phyloP scores from a whole-genome alignment of 2,113 vertebrate species.

The Campylomormyrus numenius region DNA sequence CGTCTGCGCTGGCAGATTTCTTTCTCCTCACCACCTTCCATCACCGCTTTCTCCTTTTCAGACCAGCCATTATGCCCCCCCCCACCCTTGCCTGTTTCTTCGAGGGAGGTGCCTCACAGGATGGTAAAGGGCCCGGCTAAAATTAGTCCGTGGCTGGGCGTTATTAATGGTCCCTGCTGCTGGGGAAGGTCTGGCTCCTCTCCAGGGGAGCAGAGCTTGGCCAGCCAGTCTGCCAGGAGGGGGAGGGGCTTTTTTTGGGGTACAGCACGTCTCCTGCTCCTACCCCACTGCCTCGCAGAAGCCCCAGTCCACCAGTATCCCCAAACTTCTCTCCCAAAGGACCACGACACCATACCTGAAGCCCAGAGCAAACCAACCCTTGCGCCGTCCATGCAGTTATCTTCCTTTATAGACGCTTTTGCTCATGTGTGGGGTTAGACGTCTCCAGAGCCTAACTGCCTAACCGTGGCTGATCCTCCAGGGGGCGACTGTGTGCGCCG shows the following conservation, averaged over 20 bases:
- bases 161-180: constrained; percentile 39
- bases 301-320: neutral
- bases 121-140: constrained; percentile 35
- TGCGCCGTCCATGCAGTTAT: neutral
- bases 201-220: constrained; percentile 26
- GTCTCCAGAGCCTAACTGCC: neutral
- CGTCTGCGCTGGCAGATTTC: neutral
- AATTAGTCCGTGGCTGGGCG: constrained; percentile 34
- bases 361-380: neutral
- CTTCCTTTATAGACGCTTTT: neutral
- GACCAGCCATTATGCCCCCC: neutral
- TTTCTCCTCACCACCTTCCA: neutral
- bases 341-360: neutral
- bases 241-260: constrained; percentile 18
- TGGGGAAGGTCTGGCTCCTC: constrained; percentile 33
- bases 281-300: neutral
- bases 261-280: neutral
- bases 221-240: constrained; percentile 26
- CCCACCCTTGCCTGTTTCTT: constrained; percentile 18
- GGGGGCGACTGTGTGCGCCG: neutral
- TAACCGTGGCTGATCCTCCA: neutral
- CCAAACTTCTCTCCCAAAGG: neutral
- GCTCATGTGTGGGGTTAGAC: neutral
- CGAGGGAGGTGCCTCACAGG: constrained; percentile 13
- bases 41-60: neutral